phyloP scores from a whole-genome alignment of 2,888 invertebrate species.

The Drosophila pseudotalamancana region DNA sequence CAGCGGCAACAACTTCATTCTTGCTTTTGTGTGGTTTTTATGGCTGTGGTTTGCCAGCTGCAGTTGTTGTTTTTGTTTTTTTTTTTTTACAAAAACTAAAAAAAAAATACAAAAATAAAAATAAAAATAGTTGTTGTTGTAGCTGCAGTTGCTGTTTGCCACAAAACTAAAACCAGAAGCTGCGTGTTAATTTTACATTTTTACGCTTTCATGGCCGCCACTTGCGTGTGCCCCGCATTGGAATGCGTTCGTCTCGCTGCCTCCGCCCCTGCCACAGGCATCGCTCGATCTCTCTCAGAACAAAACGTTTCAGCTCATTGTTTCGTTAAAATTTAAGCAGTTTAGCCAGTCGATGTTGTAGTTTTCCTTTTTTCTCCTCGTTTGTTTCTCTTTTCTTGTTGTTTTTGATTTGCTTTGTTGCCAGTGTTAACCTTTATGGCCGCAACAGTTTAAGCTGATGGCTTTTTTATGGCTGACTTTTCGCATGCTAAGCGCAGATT shows the following conservation, averaged over 20 bases:
- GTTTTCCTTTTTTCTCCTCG: constrained; percentile 8
- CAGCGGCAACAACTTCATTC: constrained; percentile 79
- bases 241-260: constrained; percentile 48
- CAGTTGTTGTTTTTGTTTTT: constrained; percentile 33
- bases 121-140: constrained; percentile 17
- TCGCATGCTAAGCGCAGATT: constrained; percentile 77
- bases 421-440: constrained; percentile 73
- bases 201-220: constrained; percentile 79
- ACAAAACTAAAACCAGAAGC: constrained; percentile 78
- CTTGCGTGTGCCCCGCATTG: constrained; percentile 68
- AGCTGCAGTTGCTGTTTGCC: constrained; percentile 43
- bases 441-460: constrained; percentile 79
- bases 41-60: constrained; percentile 72
- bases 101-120: no score
- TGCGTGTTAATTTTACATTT: constrained; percentile 80
- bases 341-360: constrained; percentile 59
- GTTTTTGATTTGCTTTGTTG: constrained; percentile 46
- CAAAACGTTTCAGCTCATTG: constrained; percentile 63
- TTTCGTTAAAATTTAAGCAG: constrained; percentile 74
- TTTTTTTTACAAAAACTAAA: no score
- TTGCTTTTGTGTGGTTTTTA: constrained; percentile 80
- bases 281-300: constrained; percentile 1
- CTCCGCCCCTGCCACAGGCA: neutral
- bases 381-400: constrained; percentile 1
- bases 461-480: constrained; percentile 76